These are phyloP conservation scores for Alosa sapidissima DNA, from an alignment of 2,797 vertebrate species.

Conservation along the genomic window DNA sequence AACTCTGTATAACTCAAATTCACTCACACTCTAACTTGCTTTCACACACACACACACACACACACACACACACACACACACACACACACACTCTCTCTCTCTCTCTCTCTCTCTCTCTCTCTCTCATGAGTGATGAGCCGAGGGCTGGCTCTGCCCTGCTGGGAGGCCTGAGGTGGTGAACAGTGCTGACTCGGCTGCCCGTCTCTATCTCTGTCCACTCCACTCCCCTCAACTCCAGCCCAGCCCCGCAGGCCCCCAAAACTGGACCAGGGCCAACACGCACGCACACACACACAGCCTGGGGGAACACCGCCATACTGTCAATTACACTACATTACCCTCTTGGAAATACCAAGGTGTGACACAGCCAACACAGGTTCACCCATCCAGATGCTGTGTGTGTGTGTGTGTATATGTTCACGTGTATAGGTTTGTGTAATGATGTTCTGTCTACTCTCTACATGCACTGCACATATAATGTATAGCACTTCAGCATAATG, in stretches of 20 bases:
- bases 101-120: not conserved
- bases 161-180: not conserved
- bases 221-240: not conserved
- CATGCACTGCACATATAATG: not conserved
- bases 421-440: not conserved
- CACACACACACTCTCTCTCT: not conserved
- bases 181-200: slow-evolving; percentile 4
- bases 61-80: not conserved
- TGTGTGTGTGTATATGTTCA: no score
- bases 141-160: not conserved
- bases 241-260: not conserved
- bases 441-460: not conserved
- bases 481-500: not conserved
- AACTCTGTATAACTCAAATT: not conserved
- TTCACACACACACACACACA: not conserved
- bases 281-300: not conserved
- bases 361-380: not conserved
- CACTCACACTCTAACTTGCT: not conserved
- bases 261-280: not conserved
- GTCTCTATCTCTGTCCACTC: not conserved
- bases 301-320: not conserved
- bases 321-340: not conserved
- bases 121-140: slow-evolving; percentile 45
- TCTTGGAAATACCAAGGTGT: not conserved
- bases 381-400: not conserved